phyloP scores from a whole-genome alignment of 2,113 vertebrate species.

The Lepus timidus region DNA sequence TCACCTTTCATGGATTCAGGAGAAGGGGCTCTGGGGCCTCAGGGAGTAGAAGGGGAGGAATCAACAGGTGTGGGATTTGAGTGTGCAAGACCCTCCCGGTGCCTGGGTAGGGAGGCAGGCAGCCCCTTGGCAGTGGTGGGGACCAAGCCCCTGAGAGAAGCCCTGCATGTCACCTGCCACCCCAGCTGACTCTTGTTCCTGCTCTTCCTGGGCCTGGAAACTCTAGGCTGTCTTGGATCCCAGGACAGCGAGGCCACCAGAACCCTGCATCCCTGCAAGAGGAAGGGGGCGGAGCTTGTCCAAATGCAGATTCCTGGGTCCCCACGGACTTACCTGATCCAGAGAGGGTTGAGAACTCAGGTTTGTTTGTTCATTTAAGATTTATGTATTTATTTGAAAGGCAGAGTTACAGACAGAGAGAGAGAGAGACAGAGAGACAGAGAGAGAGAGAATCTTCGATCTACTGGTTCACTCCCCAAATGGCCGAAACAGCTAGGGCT shows the following conservation, averaged over 20 bases:
- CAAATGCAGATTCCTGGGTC: neutral
- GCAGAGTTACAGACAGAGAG: too few relatives aligned
- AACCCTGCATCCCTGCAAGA: neutral
- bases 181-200: neutral
- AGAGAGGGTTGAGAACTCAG: neutral
- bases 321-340: neutral
- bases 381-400: too few relatives aligned
- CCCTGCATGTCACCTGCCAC: neutral
- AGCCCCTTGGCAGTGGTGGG: too few relatives aligned
- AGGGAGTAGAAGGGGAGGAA: neutral
- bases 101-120: neutral
- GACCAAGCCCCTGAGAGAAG: neutral
- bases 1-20: neutral
- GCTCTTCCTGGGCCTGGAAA: neutral
- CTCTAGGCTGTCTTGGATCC: neutral
- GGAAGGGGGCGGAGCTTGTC: neutral
- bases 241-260: neutral
- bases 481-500: too few relatives aligned
- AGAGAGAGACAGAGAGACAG: too few relatives aligned
- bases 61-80: neutral
- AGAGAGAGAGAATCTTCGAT: too few relatives aligned
- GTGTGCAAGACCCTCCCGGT: neutral
- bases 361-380: neutral
- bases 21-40: neutral
- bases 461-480: too few relatives aligned